Evolutionary conservation across 2,888 invertebrate species (phyloP).

Genomic region (Anthophora plumipes): DNA sequence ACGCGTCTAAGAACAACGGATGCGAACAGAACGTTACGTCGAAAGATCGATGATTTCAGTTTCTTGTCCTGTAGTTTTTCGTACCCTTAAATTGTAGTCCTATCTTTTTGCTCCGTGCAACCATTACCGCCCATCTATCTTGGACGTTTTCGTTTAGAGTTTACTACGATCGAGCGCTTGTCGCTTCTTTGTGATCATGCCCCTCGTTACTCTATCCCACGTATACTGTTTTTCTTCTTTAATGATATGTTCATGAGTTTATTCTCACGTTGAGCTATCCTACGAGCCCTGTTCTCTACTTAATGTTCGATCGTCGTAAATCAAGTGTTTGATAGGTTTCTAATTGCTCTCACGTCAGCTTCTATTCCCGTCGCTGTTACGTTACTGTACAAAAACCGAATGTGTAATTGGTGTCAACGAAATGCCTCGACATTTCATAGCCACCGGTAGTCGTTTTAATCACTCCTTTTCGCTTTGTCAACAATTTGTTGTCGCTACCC

Average conservation of each 20-base stretch:
- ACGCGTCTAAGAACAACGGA: neutral
- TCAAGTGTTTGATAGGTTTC: conserved; percentile 18
- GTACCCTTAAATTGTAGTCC: neutral
- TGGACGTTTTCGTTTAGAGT: conserved; percentile 34
- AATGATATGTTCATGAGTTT: conserved; percentile 31
- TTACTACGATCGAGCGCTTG: conserved; percentile 19
- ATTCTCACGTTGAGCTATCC: conserved; percentile 3
- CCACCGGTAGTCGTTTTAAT: neutral
- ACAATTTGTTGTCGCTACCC: neutral
- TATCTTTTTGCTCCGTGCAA: neutral
- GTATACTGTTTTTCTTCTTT: conserved; percentile 2
- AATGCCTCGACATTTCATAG: neutral
- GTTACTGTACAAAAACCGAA: neutral
- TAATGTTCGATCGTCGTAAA: conserved; percentile 12
- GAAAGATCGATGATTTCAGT: conserved; percentile 29
- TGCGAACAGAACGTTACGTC: neutral
- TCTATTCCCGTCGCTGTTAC: neutral
- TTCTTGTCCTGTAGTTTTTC: conserved; percentile 35
- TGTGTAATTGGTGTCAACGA: neutral
- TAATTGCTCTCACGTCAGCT: conserved; percentile 21
- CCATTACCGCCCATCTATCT: conserved; percentile 15
- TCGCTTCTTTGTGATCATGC: conserved; percentile 3
- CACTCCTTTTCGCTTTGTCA: neutral
- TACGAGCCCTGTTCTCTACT: neutral
- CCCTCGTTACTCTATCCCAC: neutral